Conservation (phyloP, 2,797 vertebrate genomes). For the Staurois parvus region DNA sequence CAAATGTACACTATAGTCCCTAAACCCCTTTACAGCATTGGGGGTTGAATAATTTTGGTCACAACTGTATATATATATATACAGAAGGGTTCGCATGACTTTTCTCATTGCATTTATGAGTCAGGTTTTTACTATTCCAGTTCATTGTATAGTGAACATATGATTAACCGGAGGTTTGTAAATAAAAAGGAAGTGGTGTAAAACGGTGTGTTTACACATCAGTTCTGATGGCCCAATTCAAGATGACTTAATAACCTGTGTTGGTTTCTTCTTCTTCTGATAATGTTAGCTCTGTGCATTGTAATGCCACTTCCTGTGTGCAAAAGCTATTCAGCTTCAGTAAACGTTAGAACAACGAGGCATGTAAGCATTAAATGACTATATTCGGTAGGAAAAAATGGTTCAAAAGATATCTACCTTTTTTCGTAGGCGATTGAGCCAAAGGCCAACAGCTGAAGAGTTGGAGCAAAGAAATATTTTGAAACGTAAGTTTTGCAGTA, state of each 20-base stretch:
- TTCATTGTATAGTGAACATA: conserved; percentile 18
- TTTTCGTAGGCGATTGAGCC: conserved; percentile 92
- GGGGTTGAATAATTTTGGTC: too few species aligned
- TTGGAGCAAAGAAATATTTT: conserved; percentile 98
- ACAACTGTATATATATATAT: too few species aligned
- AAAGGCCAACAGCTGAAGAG: conserved; percentile 96
- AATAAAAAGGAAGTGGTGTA: conserved; percentile 75
- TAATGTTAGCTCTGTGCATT: neutral
- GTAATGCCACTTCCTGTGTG: neutral
- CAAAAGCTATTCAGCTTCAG: neutral
- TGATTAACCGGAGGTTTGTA: conserved; percentile 63
- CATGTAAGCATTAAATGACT: conserved; percentile 35
- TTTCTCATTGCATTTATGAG: neutral
- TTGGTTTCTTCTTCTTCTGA: neutral
- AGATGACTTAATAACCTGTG: neutral
- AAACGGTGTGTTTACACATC: conserved; percentile 64
- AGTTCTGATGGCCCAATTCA: neutral
- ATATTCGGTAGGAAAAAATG: conserved; percentile 72
- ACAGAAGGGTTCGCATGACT: too few species aligned
- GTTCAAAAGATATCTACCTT: conserved; percentile 81
- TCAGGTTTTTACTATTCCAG: neutral
- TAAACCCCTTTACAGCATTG: too few species aligned
- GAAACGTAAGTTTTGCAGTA: conserved; percentile 87
- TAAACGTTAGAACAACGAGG: neutral
- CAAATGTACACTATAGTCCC: too few species aligned